Conservation (phyloP, 2,113 vertebrate genomes). For the Talpa occidentalis region DNA sequence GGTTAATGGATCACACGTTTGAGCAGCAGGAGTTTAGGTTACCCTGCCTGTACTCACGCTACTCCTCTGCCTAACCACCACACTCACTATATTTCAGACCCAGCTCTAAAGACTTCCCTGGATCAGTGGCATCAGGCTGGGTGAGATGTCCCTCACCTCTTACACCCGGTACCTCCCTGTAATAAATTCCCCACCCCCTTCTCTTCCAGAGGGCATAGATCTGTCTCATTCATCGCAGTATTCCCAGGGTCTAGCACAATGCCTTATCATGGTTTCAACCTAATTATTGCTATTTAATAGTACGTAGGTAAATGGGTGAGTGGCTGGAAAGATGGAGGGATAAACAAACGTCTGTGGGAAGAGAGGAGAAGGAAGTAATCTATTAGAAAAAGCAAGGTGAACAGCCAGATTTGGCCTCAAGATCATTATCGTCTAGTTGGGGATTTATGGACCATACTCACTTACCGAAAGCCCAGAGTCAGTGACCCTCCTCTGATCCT, state of each 20-base stretch:
- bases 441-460: constrained; percentile 8
- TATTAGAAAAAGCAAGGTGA: neutral
- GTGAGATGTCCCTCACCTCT: neutral
- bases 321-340: neutral
- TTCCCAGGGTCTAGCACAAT: neutral
- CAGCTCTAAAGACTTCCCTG: neutral
- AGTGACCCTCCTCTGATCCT: constrained; percentile 70
- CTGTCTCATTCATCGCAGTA: neutral
- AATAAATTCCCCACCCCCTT: neutral
- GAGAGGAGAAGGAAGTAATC: neutral
- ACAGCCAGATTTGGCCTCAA: neutral
- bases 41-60: neutral
- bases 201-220: neutral
- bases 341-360: neutral
- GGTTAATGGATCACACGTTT: neutral
- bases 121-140: neutral
- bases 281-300: neutral
- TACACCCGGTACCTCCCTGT: neutral
- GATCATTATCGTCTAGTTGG: neutral
- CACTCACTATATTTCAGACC: neutral
- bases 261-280: neutral
- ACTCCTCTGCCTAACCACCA: neutral
- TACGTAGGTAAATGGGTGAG: neutral
- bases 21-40: neutral
- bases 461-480: constrained; percentile 11